Base-by-base conservation (phyloP, 2,888 invertebrate genomes). In the Drosophila borborema region DNA sequence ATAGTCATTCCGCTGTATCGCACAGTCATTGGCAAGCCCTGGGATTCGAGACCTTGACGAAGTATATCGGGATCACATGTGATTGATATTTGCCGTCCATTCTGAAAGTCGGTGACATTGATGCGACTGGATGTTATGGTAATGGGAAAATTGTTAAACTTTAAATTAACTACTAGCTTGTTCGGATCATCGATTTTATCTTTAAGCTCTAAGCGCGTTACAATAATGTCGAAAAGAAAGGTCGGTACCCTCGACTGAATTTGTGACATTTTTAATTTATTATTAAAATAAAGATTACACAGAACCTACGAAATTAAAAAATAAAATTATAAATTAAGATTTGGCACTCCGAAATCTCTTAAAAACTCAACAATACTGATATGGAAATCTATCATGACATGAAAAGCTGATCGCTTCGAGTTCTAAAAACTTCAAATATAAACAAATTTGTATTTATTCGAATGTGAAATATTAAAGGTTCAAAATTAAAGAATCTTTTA, bases 111-210 rank as follows among this genome's bases (percentile, higher is more conserved):
- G 3, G 48, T 74, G 9, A 90, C 81, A 78, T 91, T 90, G 6
- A 91, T 90, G 18, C 91, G 87, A 65, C 90, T 91, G 9, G 83
- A 59, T 36, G 90, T 90, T 18, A 92, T 78, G 9, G 53, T 71
- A 3, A 92, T 38, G 1, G 74, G 28, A 0, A 73, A 70, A 6
- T 55, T 72, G 53, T 86, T 84, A 23, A 91, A 86, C 2, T 43
- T 72, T 0, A 80, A 65, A 6, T 75, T 76, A 0, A 91, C 86
- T 1, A 63, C 1, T 2, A 91, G 64, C 0, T 67, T 51, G 1
- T 63, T 49, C 0, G 77, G 74, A 18, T 91, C 65, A 7, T 74
- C 66, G 10, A 87, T 55, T 2, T 9, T 12, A 7, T 73, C 69
- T 8, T 70, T 69, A 7, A 89, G 31, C 18, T 79, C 69, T 14